Evolutionary conservation across 2,888 invertebrate genomes (phyloP).

Genomic region (Salpingus planirostris): DNA sequence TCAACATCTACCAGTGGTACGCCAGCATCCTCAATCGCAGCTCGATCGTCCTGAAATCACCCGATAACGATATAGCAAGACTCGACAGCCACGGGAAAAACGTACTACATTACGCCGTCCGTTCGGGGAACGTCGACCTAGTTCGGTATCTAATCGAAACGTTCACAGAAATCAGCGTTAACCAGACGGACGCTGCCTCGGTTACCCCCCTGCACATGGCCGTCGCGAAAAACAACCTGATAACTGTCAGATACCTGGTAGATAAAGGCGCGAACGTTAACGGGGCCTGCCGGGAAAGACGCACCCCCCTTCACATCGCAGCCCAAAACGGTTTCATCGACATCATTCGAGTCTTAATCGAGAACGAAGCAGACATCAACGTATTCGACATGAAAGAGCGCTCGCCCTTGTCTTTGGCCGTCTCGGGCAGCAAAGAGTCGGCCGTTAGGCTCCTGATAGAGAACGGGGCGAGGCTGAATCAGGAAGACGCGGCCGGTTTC

Average conservation of each 20-base stretch:
- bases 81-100: constrained; percentile 57
- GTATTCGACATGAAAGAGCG: constrained; percentile 42
- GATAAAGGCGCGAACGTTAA: constrained; percentile 33
- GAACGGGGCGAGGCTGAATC: constrained; percentile 54
- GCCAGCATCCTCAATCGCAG: constrained; percentile 64
- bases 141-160: constrained; percentile 43
- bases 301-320: constrained; percentile 41
- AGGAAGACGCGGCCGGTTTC: constrained; percentile 61
- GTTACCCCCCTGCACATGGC: constrained; percentile 62
- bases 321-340: constrained; percentile 35
- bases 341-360: constrained; percentile 45
- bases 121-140: constrained; percentile 54
- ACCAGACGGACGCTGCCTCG: constrained; percentile 56
- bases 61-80: constrained; percentile 47
- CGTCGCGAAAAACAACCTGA: constrained; percentile 37
- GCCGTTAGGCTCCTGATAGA: constrained; percentile 45
- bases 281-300: constrained; percentile 36
- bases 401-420: constrained; percentile 43
- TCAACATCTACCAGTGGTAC: constrained; percentile 56
- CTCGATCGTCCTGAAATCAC: constrained; percentile 36
- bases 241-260: constrained; percentile 10
- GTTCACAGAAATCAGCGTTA: constrained; percentile 51
- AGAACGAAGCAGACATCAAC: constrained; percentile 54
- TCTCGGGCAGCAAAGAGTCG: constrained; percentile 36
- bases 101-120: constrained; percentile 66